Base-by-base conservation (phyloP, 53 echinoderm and acorn worm genomes). In the Zoroaster sp. region DNA sequence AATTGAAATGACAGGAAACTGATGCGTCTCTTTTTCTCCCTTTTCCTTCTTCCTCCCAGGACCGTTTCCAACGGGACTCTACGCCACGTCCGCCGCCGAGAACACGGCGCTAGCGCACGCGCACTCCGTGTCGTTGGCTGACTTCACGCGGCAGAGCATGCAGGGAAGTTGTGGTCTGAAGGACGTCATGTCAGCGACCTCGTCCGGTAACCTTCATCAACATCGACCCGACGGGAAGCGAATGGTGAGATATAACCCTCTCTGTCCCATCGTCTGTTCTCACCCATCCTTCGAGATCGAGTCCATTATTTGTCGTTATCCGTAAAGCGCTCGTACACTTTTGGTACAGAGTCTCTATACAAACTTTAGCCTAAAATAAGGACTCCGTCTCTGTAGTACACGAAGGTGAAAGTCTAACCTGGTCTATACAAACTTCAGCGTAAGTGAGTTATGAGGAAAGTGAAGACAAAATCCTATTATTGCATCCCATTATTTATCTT, bases 101-200 rank as follows among this genome's bases (percentile, higher is more conserved):
- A 89, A 89, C 79, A 89, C 89, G 28, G 89, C 89, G 52, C 79
- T 89, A 35, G 89, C 89, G 45, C 89, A 89, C 41, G 89, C 89
- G 41, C 89, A 89, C 79, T 78, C 89, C 4, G 79, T 89, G 23
- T 89, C 89, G 18, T 71, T 89, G 38, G 89, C 78, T 13, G 81
- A 81, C 81, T 81, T 81, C 67, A 81, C 66, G 0, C 40, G 81
- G 44, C 81, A 81, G 66, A 81, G 67, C 32, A 67, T 66, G 66
- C 67, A 35, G 13, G 81, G 81, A 32, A 81, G 81, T 39, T 81
- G 81, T 41, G 81, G 81, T 21, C 44, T 81, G 6, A 81, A 81
- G 43, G 81, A 81, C 25, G 81, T 67, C 81, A 81, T 81, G 81
- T 81, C 81, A 59, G 63, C 63, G 2, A 45, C 81, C 66, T 25